Base-by-base conservation (phyloP, 2,113 vertebrate species). In the Mesoclemmys tuberculata region DNA sequence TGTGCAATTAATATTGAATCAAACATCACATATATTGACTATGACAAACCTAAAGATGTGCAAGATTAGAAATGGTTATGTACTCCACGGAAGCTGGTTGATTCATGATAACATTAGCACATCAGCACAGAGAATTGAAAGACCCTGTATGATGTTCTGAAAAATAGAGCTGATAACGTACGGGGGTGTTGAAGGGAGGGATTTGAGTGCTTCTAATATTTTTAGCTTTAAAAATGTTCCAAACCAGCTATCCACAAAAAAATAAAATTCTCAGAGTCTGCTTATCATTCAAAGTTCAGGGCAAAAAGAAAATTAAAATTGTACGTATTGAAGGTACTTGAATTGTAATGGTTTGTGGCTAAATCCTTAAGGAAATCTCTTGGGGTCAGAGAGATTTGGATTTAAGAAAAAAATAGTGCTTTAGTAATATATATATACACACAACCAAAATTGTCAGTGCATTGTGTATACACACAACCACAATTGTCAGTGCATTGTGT, bases 1-100 rank as follows among this genome's bases (percentile, higher is more conserved):
- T 95, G 80, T 97, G 89, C 88, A 96, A 96, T 98, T 98, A 97
- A 96, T 97, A 96, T 94, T 7, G 0, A 96, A 94, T 93, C 49
- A 96, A 97, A 80, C 41, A 89, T 95, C 91, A 79, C 58, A 81
- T 31, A 58, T 64, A 79, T 84, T 95, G 94, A 93, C 95, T 95
- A 38, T 84, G 93, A 95, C 88, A 94, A 93, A 84, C 26, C 31
- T 95, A 81, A 91, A 97, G 85, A 89, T 96, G 77, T 85, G 41
- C 1, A 24, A 95, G 95, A 96, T 98, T 92, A 96, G 54, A 90
- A 93, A 94, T 90, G 22, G 77, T 93, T 84, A 56, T 83, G 75
- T 91, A 85, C 64, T 87, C 93, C 88, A 89, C 0, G 3, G 89
- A 55, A 71, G 83, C 81, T 89, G 87, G 95, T 88, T 93, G 86